Evolutionary conservation across 2,888 invertebrate genomes (phyloP), one percentile per base, ranked within the genome.

Genomic region (Sinotaia quadrata): DNA sequence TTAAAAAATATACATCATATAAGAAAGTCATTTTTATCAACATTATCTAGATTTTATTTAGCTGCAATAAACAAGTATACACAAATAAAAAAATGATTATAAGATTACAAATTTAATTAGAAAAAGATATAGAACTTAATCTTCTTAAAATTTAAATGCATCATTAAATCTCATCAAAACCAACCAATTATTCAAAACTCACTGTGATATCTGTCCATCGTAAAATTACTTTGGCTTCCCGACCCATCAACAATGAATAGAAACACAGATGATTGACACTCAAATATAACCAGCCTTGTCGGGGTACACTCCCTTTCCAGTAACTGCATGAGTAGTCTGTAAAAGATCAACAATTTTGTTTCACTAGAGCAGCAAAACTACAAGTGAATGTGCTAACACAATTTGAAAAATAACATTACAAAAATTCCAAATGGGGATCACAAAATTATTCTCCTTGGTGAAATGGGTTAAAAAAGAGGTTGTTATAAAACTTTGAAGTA

Each of bases 221-320:
- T 68, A 98, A 92, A 77, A 94, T 93, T 58, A 97, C 91, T 82
- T 94, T 94, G 4, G 95, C 95, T 87, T 97, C 96, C 70, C 92
- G 93, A 10, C 97, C 96, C 89, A 98, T 91, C 84, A 98, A 93
- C 85, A 95, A 96, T 0, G 98, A 95, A 88, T 98, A 94, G 89
- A 98, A 99, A 87, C 97, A 97, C 87, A 98, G 91, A 88, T 96
- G 95, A 87, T 97, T 96, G 41, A 98, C 93, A 27, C 97, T 97
- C n/a, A 98, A 91, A 87, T 98, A 99, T 87, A 98, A 91, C 93
- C 96, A 96, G 37, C 98, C 98, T 90, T 98, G 98, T n/a, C 95
- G 91, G 0, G 97, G 98, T 78, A 98, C 91, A 87, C 93, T 93
- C 41, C 95, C 94, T 89, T 96, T 96, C 93, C 96, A 95, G 85